Base-by-base conservation (phyloP, 1,140 invertebrate species). In the Pectinophora gossypiella region DNA sequence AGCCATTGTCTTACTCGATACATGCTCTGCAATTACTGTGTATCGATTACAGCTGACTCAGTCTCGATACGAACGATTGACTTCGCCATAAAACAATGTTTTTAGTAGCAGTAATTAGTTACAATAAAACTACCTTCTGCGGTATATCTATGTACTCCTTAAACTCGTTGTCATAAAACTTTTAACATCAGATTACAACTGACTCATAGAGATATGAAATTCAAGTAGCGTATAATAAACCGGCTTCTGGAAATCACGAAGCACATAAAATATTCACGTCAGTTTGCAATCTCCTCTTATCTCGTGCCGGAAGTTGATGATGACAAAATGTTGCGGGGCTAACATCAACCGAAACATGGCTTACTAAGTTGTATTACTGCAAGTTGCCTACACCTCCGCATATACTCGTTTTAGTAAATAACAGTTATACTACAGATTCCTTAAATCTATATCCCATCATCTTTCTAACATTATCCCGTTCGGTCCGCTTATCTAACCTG, bases 11-110 rank as follows among this genome's bases (percentile, higher is more conserved):
- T 81, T 70, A 73, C 64, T 60, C 66, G 68, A 78, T 69, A 72
- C 77, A 76, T 69, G 73, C 65, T 67, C 67, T 48, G 67, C 74
- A 83, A 85, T 85, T 85, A 83, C 76, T 66, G 56, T 72, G 66
- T 76, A 85, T 81, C 75, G 73, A 82, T 77, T 82, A 80, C 73
- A 68, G 64, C 63, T 79, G 77, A 79, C 71, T 84, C 73, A 73
- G 61, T 55, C 48, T 63, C 72, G 65, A 70, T 72, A 61, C 57
- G 22, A 69, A 53, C 70, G 70, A 79, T 82, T 75, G 76, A 79
- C 75, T 74, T 54, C 68, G 52, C 63, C 62, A 80, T 81, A 81
- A 82, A 82, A 72, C 74, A 57, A 70, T 68, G 68, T 78, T 79
- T 72, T 73, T 74, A 75, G 62, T 74, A 64, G 59, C 54, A 67